Evolutionary conservation across 2,888 invertebrate genomes (phyloP).

Genomic region (Cistogaster globosa): DNA sequence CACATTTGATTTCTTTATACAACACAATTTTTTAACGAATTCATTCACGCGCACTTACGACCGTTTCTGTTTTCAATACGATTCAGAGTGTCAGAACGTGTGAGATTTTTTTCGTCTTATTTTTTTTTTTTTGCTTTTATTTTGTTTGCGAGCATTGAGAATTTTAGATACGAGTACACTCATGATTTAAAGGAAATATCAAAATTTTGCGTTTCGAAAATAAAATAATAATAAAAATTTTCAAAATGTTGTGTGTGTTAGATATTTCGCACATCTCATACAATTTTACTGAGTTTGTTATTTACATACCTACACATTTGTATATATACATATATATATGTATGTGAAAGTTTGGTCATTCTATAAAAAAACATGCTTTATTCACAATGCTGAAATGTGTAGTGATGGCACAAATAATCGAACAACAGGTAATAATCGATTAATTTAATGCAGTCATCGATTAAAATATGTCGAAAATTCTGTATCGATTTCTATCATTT

Average conservation of each 20-base stretch:
- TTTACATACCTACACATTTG: not conserved
- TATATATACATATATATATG: not conserved
- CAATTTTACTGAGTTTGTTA: constrained; percentile 2
- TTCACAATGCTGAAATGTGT: too few species aligned
- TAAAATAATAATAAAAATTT: not conserved
- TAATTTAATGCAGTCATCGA: too few species aligned
- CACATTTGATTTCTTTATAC: constrained; percentile 33
- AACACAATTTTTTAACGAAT: constrained; percentile 46
- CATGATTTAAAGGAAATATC: constrained; percentile 41
- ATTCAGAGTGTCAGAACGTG: constrained; percentile 57
- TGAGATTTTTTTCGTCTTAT: constrained; percentile 33
- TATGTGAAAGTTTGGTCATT: not conserved
- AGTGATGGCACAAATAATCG: too few species aligned
- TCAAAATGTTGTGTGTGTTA: constrained; percentile 23
- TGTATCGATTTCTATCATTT: too few species aligned
- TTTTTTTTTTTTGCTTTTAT: constrained; percentile 1
- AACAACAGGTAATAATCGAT: too few species aligned
- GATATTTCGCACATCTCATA: constrained; percentile 33
- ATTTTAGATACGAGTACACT: constrained; percentile 47
- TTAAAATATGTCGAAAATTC: too few species aligned
- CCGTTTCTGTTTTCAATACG: constrained; percentile 63
- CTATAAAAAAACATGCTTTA: too few species aligned
- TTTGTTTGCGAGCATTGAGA: constrained; percentile 40
- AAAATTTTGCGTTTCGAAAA: constrained; percentile 47
- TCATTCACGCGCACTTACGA: constrained; percentile 68